phyloP scores from a whole-genome alignment of 2,888 invertebrate genomes.

The Amphipyra tragopoginis region DNA sequence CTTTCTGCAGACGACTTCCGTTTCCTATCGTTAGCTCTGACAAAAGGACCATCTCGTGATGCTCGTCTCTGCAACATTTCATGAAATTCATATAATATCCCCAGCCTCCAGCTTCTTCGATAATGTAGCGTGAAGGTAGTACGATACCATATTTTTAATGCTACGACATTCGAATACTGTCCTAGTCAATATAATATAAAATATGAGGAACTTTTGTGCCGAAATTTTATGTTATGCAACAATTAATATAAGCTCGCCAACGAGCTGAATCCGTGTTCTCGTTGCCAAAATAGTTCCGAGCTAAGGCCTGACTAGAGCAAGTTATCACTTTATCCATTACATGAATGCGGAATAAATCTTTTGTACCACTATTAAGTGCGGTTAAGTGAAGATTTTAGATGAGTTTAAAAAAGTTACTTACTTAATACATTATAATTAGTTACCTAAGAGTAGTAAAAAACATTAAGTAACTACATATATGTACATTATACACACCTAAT shows the following conservation, averaged over 20 bases:
- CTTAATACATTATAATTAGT: no score
- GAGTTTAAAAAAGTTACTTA: no score
- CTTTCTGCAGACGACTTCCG: slow-evolving; percentile 56
- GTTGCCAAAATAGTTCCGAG: slow-evolving; percentile 2
- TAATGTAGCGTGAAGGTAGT: slow-evolving; percentile 32
- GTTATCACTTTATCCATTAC: slow-evolving; percentile 1
- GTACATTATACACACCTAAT: no score
- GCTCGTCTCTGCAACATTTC: slow-evolving; percentile 18
- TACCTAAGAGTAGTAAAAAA: no score
- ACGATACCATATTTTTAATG: slow-evolving; percentile 21
- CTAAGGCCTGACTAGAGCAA: neutral
- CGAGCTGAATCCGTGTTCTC: neutral
- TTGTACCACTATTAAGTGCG: no score
- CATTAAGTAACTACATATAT: no score
- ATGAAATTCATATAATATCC: slow-evolving; percentile 30
- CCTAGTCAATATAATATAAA: neutral
- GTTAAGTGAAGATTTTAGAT: no score
- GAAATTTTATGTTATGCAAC: neutral
- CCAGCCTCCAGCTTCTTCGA: slow-evolving; percentile 11
- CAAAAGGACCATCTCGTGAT: slow-evolving; percentile 43
- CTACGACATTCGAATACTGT: slow-evolving; percentile 3
- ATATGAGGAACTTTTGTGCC: neutral
- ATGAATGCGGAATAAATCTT: neutral
- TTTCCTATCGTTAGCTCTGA: slow-evolving; percentile 55
- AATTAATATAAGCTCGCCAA: neutral